These are phyloP conservation scores for Tupaia tana DNA, from an alignment of 2,113 vertebrate genomes.

Conservation along the genomic window DNA sequence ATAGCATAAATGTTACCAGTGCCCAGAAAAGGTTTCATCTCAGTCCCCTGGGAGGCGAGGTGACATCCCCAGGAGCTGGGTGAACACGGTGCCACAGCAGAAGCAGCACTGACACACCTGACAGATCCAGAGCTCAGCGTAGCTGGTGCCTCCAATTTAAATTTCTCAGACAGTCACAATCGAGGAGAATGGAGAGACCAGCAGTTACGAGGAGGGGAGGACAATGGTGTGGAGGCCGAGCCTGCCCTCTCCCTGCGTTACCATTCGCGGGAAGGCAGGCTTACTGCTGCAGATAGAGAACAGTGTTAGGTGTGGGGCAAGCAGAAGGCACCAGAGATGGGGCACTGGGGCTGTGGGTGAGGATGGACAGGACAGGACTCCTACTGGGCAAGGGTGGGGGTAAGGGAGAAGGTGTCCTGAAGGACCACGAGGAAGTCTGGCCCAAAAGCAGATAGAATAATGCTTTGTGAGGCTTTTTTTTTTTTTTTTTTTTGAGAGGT, in stretches of 20 bases:
- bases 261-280: background rate
- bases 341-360: background rate
- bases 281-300: background rate
- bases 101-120: too few relatives aligned
- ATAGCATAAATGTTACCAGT: background rate
- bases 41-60: background rate
- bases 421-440: too few relatives aligned
- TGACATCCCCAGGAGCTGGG: background rate
- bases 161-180: accelerated
- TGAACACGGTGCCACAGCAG: background rate
- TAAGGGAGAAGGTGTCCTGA: accelerated
- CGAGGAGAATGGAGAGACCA: background rate
- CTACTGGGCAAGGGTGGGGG: accelerated
- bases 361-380: too few relatives aligned
- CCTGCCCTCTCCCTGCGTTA: background rate
- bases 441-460: background rate
- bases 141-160: too few relatives aligned
- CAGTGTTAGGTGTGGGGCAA: background rate
- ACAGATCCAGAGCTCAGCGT: accelerated
- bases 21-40: background rate
- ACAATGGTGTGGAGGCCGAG: accelerated
- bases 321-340: background rate
- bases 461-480: background rate
- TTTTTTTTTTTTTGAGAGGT: too few relatives aligned
- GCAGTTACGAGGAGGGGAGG: accelerated